Evolutionary conservation across 2,113 vertebrate genomes (phyloP).

Genomic region (Uria aalge): DNA sequence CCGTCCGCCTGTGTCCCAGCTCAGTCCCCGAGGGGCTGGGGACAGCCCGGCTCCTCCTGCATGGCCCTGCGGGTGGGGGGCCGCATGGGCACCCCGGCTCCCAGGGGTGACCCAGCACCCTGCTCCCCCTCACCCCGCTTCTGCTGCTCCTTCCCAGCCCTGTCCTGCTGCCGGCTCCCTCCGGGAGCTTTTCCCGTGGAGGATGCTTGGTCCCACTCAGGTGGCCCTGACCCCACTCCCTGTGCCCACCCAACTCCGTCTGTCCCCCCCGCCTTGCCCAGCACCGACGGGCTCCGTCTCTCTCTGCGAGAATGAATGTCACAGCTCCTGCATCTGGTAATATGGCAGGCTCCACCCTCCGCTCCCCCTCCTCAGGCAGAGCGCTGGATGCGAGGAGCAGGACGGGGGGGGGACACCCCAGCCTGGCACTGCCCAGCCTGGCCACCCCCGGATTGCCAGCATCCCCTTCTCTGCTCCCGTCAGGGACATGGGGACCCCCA

Average conservation of each 20-base stretch:
- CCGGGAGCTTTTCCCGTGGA: neutral
- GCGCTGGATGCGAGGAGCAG: neutral
- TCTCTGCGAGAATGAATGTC: neutral
- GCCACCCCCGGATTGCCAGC: neutral
- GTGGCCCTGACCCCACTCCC: neutral
- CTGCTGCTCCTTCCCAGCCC: neutral
- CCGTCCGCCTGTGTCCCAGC: fast-evolving
- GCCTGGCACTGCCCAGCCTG: neutral
- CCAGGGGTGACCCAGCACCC: neutral
- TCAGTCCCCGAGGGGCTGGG: neutral
- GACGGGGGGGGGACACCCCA: neutral
- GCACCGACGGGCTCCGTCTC: neutral
- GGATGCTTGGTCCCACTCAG: neutral
- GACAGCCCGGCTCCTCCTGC: neutral
- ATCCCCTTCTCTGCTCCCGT: fast-evolving
- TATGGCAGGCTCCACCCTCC: constrained; percentile 16
- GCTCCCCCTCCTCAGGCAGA: neutral
- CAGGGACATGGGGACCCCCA: neutral
- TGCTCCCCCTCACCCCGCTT: neutral
- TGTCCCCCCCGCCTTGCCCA: neutral
- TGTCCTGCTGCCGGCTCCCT: neutral
- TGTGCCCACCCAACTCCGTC: neutral
- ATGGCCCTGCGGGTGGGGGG: fast-evolving
- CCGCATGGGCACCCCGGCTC: neutral
- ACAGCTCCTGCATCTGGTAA: neutral